These are phyloP conservation scores for Orchesella cincta DNA, from an alignment of 1,140 invertebrate genomes.

Conservation along the genomic window DNA sequence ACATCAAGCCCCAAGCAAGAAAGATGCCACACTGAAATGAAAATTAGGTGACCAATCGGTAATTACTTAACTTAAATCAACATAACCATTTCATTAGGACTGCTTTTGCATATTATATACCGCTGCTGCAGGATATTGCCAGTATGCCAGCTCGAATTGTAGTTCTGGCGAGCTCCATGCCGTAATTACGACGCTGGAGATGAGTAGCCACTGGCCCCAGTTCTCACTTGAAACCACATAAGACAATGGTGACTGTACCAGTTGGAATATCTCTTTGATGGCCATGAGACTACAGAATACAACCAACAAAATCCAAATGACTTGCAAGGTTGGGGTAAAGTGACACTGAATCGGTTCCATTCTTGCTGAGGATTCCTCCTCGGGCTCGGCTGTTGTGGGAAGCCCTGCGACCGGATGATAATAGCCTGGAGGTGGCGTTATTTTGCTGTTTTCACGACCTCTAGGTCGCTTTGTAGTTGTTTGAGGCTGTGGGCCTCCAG, in stretches of 20 bases:
- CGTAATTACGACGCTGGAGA: constrained; percentile 61
- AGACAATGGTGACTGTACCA: constrained; percentile 45
- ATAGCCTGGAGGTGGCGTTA: neutral
- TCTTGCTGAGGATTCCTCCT: neutral
- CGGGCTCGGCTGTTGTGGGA: neutral
- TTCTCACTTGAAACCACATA: constrained; percentile 63
- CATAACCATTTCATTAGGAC: neutral
- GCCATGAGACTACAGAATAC: constrained; percentile 49
- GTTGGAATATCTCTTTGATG: constrained; percentile 55
- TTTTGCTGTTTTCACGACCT: neutral
- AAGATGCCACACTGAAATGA: constrained; percentile 65
- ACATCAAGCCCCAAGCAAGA: constrained; percentile 75
- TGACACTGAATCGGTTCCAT: constrained; percentile 2
- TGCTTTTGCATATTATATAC: constrained; percentile 51
- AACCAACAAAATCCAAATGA: constrained; percentile 48
- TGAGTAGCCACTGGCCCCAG: constrained; percentile 76
- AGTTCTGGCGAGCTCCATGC: constrained; percentile 33
- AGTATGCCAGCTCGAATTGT: constrained; percentile 53
- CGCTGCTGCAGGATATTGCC: constrained; percentile 82
- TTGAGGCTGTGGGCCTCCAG: neutral
- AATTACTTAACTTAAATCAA: neutral
- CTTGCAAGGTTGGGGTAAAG: constrained; percentile 11
- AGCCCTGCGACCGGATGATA: neutral
- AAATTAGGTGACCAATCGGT: neutral
- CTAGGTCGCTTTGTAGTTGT: neutral